A percentile compares a stretch with the other conserved stretches of the same genome.
Conservation (phyloP, 37 sponge, comb jelly and placozoan genomes). For the Ianthella basta region DNA sequence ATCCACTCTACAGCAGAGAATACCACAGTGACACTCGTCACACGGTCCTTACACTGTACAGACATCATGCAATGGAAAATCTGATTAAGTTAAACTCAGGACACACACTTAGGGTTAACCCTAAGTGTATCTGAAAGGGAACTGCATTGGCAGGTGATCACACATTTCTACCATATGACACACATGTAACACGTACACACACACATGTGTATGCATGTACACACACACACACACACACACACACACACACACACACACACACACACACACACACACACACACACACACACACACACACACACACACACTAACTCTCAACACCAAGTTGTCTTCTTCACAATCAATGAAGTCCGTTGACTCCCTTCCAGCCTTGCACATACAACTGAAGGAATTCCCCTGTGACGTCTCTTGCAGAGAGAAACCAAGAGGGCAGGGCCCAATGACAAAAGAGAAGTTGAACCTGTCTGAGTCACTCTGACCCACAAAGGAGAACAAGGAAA, state of each 20-base stretch:
- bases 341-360: neutral
- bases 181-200: neutral
- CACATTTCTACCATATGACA: too few relatives aligned
- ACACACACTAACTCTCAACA: too few relatives aligned
- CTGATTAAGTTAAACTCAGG: too few relatives aligned
- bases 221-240: constrained; percentile 8
- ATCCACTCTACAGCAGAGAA: neutral
- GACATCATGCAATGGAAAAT: neutral
- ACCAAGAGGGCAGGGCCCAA: neutral
- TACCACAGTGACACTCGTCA: neutral
- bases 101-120: too few relatives aligned
- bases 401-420: neutral
- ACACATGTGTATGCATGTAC: neutral
- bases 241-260: constrained; percentile 21
- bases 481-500: too few relatives aligned
- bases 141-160: too few relatives aligned
- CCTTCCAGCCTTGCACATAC: too few relatives aligned
- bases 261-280: constrained; percentile 14
- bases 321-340: neutral
- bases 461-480: too few relatives aligned
- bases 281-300: constrained; percentile 12
- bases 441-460: too few relatives aligned
- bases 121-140: too few relatives aligned
- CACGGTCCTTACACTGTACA: too few relatives aligned
- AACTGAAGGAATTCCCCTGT: neutral